Base-by-base conservation (phyloP, 2,113 vertebrate species). In the Hydropotes inermis region DNA sequence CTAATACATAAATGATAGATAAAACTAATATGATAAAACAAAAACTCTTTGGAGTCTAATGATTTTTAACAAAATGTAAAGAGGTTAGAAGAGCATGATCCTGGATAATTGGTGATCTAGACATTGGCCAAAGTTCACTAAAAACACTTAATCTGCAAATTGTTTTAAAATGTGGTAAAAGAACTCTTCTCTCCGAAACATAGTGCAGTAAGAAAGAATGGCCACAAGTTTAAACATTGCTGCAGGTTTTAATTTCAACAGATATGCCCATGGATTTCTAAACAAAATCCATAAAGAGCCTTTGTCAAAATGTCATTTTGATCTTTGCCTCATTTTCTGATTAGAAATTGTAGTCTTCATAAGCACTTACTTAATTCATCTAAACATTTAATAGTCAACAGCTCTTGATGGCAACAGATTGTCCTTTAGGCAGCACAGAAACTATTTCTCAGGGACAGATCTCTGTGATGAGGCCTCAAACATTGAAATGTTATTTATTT, bases 401-500 rank as follows among this genome's bases (percentile, higher is more conserved):
- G n/a, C 17, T 91, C 90, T 97, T 79, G 91, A 64, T 92, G 60
- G 78, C 81, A 90, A 93, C 90, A 97, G 91, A 94, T 85, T 97
- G 54, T 81, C 92, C 94, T 92, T 86, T 43, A 98, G 89, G 95
- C 85, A 90, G 83, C 86, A 91, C 6, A 61, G 92, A 98, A 98
- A 97, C 91, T 91, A 67, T 97, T 96, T 91, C 94, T 97, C 54
- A 58, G 52, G 94, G 94, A 97, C 78, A 92, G 55, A 97, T 92
- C 83, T 97, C 61, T 95, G 79, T 95, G 94, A 97, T 87, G 95
- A 98, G 61, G 90, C 74, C 87, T 98, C 98, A 97, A 98, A 97
- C 95, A 97, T 93, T 98, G 94, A 98, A 97, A 97, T 96, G 97
- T 89, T 98, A 95, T 98, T 97, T 98, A 98, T 97, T 98, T 98